phyloP scores from a whole-genome alignment of 2,113 vertebrate species.

The Cryptoleucopteryx plumbea region DNA sequence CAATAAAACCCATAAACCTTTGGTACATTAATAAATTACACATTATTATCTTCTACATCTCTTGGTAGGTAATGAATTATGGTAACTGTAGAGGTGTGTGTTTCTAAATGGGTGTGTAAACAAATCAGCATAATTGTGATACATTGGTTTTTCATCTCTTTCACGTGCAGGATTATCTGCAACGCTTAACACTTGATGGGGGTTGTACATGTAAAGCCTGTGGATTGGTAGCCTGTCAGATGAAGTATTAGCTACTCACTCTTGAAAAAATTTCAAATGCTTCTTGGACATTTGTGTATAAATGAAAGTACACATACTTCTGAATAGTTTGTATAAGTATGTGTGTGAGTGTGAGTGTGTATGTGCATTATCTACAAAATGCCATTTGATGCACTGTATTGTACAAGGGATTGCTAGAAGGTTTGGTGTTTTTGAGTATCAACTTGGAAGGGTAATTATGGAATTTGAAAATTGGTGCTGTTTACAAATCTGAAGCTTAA shows the following conservation, averaged over 20 bases:
- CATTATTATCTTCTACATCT: background rate
- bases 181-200: background rate
- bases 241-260: background rate
- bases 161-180: background rate
- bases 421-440: background rate
- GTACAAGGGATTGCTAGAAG: background rate
- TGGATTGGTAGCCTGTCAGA: background rate
- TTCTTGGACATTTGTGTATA: background rate
- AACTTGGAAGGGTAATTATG: background rate
- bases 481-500: background rate
- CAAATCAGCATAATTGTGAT: background rate
- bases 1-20: background rate
- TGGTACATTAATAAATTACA: background rate
- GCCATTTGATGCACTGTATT: background rate
- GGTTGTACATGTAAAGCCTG: background rate
- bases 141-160: background rate
- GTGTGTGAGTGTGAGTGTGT: background rate
- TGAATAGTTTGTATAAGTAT: background rate
- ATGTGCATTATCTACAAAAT: background rate
- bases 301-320: background rate
- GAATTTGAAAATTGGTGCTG: background rate
- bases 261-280: background rate
- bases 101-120: background rate
- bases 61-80: background rate
- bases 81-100: background rate